Base-by-base conservation (phyloP, 2,113 vertebrate species). In the Eretmodus cyanostictus region DNA sequence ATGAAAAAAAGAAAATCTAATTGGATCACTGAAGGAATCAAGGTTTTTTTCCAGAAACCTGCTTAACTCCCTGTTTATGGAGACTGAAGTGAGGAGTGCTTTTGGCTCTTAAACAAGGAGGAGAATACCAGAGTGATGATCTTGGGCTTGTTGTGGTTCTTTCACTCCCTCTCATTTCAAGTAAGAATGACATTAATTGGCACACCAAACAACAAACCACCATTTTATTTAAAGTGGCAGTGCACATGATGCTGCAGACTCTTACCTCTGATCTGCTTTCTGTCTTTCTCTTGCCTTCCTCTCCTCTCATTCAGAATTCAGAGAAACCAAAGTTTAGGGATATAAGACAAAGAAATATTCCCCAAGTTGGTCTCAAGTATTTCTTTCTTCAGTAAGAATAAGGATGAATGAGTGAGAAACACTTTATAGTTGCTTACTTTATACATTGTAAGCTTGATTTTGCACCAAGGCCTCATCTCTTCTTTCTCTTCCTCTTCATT, bases 291-390 rank as follows among this genome's bases (percentile, higher is more conserved):
- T 22, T 2, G 29, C 54, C 86, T 22, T 76, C 17, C 61, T 73
- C 57, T 40, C 53, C 7, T 71, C 83, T 84, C 61, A 55, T 24
- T 81, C 84, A 89, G 87, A 86, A 89, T 91, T 88, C 54, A 82
- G 47, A 22, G 2, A 27, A 85, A 91, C 86, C 49, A 49, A 92
- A 92, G 36, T 55, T 90, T 85, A 85, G 80, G 85, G 84, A 31
- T 40, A 57, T 81, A 86, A 80, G 80, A 90, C 82, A 79, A 87
- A 93, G 85, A 81, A 91, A 89, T 89, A 92, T 83, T 87, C 59
- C 78, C 78, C 59, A 31, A 73, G 86, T 86, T 91, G 80, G 80
- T 83, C 81, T 88, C 57, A 73, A 89, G 24, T 78, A 7, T 78
- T 22, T 90, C 82, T 80, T 79, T 81, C 73, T 55, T 84, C 79